Base-by-base conservation (phyloP, 2,888 invertebrate species). In the Gymnocheta viridis region DNA sequence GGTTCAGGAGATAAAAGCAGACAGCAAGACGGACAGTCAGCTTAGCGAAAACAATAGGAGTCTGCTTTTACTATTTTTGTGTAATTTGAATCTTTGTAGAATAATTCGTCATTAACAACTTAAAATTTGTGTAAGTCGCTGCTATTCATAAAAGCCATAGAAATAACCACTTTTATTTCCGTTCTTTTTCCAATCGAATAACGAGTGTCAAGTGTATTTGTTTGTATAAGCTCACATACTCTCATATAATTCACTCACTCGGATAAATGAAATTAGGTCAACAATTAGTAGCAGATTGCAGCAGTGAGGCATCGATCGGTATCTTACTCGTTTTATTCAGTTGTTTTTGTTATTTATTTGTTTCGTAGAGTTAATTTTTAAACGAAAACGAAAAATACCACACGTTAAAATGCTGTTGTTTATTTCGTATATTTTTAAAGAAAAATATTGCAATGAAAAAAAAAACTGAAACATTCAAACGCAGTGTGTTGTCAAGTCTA, bases 211-310 rank as follows among this genome's bases (percentile, higher is more conserved):
- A 64, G 64, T 79, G 79, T 72, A 47, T 56, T 38, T 64, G 9
- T 56, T 56, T 54, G n/a, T 64, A 19, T 19, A 41, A 35, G 73
- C 58, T 41, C n/a, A 44, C 29, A 66, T 51, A 79, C 35, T 35
- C 62, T 47, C 38, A 67, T 56, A 41, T 41, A 56, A 69, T 35
- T 54, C 77, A 81, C 62, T 77, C 56, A 67, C 49, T 78, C 56
- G 81, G 62, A 73, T 67, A 80, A 84, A 77, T 73, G 77, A 84
- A 84, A 84, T 84, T 84, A 78, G 84, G 84, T 84, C 84, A 84
- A 81, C 83, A 84, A 81, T 81, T 81, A 81, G 77, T 74, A 80
- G 54, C 81, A 77, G 78, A 73, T 69, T 76, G 76, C 76, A 73
- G 70, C 38, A 74, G 54, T 54, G 47, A 56, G 78, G 38, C 69